phyloP scores from a whole-genome alignment of 2,113 vertebrate species.

The Hoplias malabaricus region DNA sequence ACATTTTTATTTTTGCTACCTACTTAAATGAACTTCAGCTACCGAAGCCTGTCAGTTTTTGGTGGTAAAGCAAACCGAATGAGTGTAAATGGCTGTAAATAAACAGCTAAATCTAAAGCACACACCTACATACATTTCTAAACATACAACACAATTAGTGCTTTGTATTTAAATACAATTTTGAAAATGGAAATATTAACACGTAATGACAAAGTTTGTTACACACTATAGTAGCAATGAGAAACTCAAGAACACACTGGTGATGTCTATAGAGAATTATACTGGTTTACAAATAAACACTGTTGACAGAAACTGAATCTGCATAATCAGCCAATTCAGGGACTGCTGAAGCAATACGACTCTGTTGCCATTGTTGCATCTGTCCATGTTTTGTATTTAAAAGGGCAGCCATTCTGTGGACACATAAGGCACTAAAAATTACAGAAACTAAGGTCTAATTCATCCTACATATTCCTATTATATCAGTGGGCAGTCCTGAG shows the following conservation, averaged over 20 bases:
- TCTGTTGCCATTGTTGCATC: too few relatives aligned
- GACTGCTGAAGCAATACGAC: not conserved
- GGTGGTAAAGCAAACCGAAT: not conserved
- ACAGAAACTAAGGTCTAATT: constrained; percentile 6
- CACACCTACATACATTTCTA: not conserved
- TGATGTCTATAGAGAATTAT: not conserved
- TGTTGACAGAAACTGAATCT: not conserved
- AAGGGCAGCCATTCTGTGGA: not conserved
- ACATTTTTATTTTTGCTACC: not conserved
- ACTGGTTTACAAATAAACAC: not conserved
- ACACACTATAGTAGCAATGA: constrained; percentile 5
- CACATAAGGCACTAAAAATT: constrained; percentile 53
- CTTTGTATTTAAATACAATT: not conserved
- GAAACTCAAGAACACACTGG: not conserved
- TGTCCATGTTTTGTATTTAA: not conserved
- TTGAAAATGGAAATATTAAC: not conserved
- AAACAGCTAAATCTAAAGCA: not conserved
- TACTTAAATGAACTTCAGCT: not conserved
- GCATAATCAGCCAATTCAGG: not conserved
- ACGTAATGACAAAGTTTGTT: not conserved
- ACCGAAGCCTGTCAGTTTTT: not conserved
- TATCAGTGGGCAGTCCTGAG: constrained; percentile 32
- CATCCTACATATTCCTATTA: not conserved
- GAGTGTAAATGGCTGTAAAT: not conserved
- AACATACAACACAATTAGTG: not conserved